Evolutionary conservation across 2,888 invertebrate species (phyloP).

Genomic region (Hyppa rectilinea): DNA sequence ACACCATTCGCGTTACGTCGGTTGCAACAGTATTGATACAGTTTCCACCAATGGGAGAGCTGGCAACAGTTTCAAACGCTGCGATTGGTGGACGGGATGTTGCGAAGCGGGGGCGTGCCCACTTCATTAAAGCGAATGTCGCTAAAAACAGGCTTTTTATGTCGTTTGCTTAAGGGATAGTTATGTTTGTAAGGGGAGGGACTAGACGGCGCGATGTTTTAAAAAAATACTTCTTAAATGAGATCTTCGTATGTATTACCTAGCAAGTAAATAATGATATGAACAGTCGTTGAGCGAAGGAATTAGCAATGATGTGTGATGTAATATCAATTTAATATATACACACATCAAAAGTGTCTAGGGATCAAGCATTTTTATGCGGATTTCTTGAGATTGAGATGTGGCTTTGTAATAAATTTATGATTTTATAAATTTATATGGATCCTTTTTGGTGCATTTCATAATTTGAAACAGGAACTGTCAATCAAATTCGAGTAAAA

Average conservation of each 20-base stretch:
- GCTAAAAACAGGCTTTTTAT: constrained; percentile 36
- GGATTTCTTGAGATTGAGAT: no score
- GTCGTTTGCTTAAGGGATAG: constrained; percentile 38
- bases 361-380: no score
- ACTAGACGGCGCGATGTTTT: not conserved
- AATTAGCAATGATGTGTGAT: no score
- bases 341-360: no score
- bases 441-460: no score
- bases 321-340: no score
- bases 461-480: no score
- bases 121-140: constrained; percentile 69
- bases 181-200: constrained; percentile 38
- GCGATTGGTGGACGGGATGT: constrained; percentile 70
- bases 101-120: constrained; percentile 62
- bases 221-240: not conserved
- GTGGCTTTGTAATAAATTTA: no score
- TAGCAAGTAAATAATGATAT: not conserved
- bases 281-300: no score
- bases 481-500: no score
- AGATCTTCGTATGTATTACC: not conserved
- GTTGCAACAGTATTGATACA: constrained; percentile 60
- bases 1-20: constrained; percentile 18
- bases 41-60: constrained; percentile 63
- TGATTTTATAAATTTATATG: no score
- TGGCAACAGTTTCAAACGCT: constrained; percentile 68